Evolutionary conservation across 2,113 vertebrate species (phyloP).

Genomic region (Gallinago undulata): DNA sequence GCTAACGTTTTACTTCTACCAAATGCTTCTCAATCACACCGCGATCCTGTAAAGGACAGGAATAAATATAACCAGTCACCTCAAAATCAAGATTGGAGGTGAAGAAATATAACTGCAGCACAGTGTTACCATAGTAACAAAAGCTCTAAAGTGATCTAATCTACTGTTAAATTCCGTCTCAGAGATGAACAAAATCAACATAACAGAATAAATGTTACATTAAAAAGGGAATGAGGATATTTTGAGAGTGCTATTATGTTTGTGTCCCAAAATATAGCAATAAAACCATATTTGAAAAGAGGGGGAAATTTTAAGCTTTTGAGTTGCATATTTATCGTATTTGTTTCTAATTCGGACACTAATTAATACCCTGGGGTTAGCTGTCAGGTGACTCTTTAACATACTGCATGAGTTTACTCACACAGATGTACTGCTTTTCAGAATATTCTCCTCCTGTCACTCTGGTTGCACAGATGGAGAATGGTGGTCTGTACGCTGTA

Average conservation of each 20-base stretch:
- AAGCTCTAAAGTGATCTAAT: conserved; percentile 75
- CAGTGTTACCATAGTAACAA: conserved; percentile 75
- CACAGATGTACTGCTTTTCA: neutral
- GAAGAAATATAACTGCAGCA: conserved; percentile 50
- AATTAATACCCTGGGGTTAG: conserved; percentile 16
- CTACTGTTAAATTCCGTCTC: conserved; percentile 70
- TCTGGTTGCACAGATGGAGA: neutral
- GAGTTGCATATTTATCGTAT: neutral
- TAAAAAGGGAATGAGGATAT: conserved; percentile 16
- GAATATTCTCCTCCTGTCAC: neutral
- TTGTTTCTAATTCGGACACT: neutral
- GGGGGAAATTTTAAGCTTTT: neutral
- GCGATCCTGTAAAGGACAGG: conserved; percentile 53
- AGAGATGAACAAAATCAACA: conserved; percentile 70
- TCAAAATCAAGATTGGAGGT: conserved; percentile 67
- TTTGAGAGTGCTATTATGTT: conserved; percentile 29
- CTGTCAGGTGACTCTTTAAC: neutral
- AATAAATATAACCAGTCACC: conserved; percentile 68
- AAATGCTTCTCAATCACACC: conserved; percentile 32
- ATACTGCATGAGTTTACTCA: neutral
- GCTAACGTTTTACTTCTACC: conserved; percentile 28
- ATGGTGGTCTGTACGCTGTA: neutral
- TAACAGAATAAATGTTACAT: conserved; percentile 60
- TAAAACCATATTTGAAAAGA: neutral
- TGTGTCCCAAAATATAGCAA: neutral